Evolutionary conservation across 2,113 vertebrate genomes (phyloP).

Genomic region (Platysteira castanea): DNA sequence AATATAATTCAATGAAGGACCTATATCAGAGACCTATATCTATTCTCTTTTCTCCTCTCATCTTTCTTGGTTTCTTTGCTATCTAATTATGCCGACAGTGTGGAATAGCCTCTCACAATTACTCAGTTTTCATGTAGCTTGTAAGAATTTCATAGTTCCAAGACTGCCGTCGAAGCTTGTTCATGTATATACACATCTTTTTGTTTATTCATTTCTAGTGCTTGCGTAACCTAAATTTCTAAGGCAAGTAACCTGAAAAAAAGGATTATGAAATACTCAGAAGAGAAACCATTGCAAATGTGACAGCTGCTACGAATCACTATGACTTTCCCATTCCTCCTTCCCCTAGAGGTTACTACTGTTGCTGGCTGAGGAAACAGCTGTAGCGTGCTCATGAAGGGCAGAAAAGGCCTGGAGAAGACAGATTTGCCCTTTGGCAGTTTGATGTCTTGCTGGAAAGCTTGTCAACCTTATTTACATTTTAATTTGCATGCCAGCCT

Average conservation of each 20-base stretch:
- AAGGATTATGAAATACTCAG: constrained; percentile 25
- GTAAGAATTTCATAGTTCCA: neutral
- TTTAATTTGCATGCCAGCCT: constrained; percentile 20
- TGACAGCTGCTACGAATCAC: constrained; percentile 30
- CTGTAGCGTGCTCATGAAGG: neutral
- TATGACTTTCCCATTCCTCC: neutral
- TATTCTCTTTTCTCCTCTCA: neutral
- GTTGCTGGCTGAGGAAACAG: neutral
- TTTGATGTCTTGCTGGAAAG: constrained; percentile 8
- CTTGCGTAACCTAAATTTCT: neutral
- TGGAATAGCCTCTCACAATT: neutral
- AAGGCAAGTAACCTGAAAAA: neutral
- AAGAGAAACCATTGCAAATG: neutral
- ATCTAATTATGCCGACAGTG: neutral
- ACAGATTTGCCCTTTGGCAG: neutral
- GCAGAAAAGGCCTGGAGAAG: neutral
- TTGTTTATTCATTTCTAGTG: neutral
- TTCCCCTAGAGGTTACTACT: neutral
- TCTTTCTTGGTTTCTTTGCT: neutral
- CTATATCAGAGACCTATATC: neutral
- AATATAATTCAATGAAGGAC: neutral
- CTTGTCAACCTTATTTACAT: constrained; percentile 57
- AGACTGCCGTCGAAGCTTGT: accelerated
- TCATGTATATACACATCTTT: neutral
- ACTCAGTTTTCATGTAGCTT: neutral